phyloP scores from a whole-genome alignment of 1,140 invertebrate genomes.

The Anastrepha obliqua region DNA sequence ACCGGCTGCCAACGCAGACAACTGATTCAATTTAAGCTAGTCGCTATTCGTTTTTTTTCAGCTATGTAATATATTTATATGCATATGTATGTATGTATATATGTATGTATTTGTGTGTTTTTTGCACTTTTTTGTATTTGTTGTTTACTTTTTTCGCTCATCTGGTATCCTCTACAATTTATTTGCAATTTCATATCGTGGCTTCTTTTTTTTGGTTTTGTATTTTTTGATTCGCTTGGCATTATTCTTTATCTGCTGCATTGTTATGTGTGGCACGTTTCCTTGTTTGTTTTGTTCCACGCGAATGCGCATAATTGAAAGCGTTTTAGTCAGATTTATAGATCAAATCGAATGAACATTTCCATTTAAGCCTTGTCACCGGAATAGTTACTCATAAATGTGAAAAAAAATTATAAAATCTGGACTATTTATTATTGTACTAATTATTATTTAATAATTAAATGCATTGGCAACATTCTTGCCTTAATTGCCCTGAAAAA shows the following conservation, averaged over 20 bases:
- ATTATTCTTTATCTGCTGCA: slow-evolving; percentile 14
- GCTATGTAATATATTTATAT: too few relatives aligned
- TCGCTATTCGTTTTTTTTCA: neutral
- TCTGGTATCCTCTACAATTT: neutral
- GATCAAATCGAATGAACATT: neutral
- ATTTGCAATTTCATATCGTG: slow-evolving; percentile 17
- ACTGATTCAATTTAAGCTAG: slow-evolving; percentile 39
- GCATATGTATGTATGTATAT: neutral
- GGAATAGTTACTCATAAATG: neutral
- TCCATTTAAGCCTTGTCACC: neutral
- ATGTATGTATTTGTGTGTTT: neutral
- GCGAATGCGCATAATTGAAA: slow-evolving; percentile 35
- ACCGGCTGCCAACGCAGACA: neutral
- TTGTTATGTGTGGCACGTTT: slow-evolving; percentile 21
- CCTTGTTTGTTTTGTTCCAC: slow-evolving; percentile 17
- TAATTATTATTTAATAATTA: too few relatives aligned
- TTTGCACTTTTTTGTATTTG: too few relatives aligned
- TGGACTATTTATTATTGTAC: too few relatives aligned
- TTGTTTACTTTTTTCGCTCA: neutral
- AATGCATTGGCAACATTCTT: too few relatives aligned
- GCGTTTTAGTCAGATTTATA: neutral
- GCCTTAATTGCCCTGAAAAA: too few relatives aligned
- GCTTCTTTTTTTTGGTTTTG: neutral
- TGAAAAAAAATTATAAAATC: too few relatives aligned
- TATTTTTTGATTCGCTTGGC: neutral